Base-by-base conservation (phyloP, 1,140 invertebrate species). In the Listronotus bonariensis region DNA sequence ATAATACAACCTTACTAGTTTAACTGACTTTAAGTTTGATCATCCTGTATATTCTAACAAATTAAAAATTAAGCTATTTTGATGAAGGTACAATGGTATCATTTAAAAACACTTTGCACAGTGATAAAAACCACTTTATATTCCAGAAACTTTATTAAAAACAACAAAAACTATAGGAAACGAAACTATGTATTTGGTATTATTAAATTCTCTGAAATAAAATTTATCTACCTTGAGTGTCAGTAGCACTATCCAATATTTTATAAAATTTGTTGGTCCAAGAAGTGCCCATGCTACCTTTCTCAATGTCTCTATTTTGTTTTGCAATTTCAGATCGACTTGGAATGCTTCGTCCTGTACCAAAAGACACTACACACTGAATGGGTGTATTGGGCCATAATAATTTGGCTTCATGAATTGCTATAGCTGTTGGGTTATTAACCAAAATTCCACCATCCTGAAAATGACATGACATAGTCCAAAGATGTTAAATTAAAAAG, bases 341-440 rank as follows among this genome's bases (percentile, higher is more conserved):
- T 74, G 77, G 81, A 80, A 77, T 75, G 68, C 81, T 82, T 57
- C 84, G 81, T 1, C 93, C 95, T 64, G 92, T 96, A 10, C 95
- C 95, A 67, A 96, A 85, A 0, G 93, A 96, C 20, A 97, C 83
- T 0, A 97, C 87, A 78, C 93, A 94, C 64, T 93, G 91, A 43
- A 96, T 82, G 0, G 83, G 79, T 72, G 85, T 86, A 58, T 89
- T 82, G 2, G 93, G 93, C 91, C 93, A 97, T 11, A 97, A 76
- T 40, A 90, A 83, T 73, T 87, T 88, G 0, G 91, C 89, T 81
- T 98, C 95, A 72, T 96, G 92, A 38, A 97, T 82, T 0, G 91
- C 95, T 3, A 97, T 86, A 1, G 91, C 90, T 12, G 93, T 89
- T 0, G 95, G 94, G 80, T 97, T 97, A 80, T 97, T 97, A 0